Base-by-base conservation (phyloP, 2,797 vertebrate genomes). In the Salarias fasciatus region DNA sequence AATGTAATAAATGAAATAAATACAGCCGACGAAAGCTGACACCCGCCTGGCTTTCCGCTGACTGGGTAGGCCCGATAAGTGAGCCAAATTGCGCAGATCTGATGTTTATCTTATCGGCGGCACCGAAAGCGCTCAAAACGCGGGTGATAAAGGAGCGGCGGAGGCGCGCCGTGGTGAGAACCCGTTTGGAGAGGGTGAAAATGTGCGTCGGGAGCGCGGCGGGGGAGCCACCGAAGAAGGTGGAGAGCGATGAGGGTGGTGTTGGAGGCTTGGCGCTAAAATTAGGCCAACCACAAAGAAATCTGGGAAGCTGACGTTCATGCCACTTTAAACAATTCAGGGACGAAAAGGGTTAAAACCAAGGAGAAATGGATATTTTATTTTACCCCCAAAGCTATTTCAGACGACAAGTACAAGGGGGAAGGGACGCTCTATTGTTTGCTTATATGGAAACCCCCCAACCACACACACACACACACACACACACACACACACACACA, bases 31-130 rank as follows among this genome's bases (percentile, higher is more conserved):
- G 74, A 65, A 88, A 91, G 89, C 81, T 92, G 92, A 92, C 90
- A 91, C 87, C 87, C 86, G 88, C 86, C 83, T 91, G 56, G 86
- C 90, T 89, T 88, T 70, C 88, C 88, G 91, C 89, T 91, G 88
- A 94, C 92, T 93, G 92, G 72, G 86, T 83, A 82, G 83, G 84
- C 85, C 79, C 82, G 92, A 94, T 93, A 94, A 93, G 87, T 91
- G 88, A 86, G 86, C 86, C 91, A 93, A 93, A 92, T 91, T 92
- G 88, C 85, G 72, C 8, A 91, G 90, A 94, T 93, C 83, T 69
- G 90, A 93, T 93, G 83, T 82, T 91, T 92, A 93, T 94, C 93
- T 93, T 92, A 92, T 93, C 91, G 61, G 50, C 75, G 5, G 77
- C 80, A 82, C 83, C 84, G 74, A 84, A 83, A 88, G 86, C 57